Conservation (phyloP, 2,113 vertebrate genomes). For the Nestor notabilis region DNA sequence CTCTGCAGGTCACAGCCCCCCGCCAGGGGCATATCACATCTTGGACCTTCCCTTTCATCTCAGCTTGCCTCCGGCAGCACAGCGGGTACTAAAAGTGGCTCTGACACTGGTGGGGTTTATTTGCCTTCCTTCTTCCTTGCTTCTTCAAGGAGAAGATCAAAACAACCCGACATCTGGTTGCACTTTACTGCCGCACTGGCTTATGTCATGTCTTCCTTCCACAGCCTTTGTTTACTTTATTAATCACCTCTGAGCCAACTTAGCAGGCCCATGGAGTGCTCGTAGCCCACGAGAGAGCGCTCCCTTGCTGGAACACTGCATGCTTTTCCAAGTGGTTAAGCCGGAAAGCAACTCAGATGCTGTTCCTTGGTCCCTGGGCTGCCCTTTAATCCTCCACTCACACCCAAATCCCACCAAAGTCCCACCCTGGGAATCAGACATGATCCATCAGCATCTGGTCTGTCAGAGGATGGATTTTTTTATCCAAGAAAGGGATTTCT, state of each 20-base stretch:
- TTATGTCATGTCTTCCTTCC: background rate
- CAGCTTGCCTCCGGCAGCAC: background rate
- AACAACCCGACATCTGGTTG: conserved; percentile 19
- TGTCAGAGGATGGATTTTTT: background rate
- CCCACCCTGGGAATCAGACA: background rate
- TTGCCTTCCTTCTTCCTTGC: background rate
- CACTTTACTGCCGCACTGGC: background rate
- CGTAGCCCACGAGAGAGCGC: background rate
- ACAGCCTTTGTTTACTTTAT: conserved; percentile 11
- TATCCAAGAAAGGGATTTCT: background rate
- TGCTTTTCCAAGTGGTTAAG: background rate
- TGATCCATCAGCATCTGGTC: accelerated
- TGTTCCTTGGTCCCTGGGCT: background rate
- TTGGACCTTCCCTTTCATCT: background rate
- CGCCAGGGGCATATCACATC: accelerated
- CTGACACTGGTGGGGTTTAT: background rate
- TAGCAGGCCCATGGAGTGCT: background rate
- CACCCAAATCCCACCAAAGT: background rate
- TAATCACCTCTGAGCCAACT: background rate
- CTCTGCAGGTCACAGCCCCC: background rate
- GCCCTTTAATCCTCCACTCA: background rate
- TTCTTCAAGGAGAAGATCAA: conserved; percentile 9
- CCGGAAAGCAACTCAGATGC: background rate
- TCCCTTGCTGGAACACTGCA: background rate
- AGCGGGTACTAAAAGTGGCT: background rate